Evolutionary conservation across 1,140 invertebrate species (phyloP), one percentile per base, ranked within the genome.

Genomic region (Pseudomyrmex flavicornis): DNA sequence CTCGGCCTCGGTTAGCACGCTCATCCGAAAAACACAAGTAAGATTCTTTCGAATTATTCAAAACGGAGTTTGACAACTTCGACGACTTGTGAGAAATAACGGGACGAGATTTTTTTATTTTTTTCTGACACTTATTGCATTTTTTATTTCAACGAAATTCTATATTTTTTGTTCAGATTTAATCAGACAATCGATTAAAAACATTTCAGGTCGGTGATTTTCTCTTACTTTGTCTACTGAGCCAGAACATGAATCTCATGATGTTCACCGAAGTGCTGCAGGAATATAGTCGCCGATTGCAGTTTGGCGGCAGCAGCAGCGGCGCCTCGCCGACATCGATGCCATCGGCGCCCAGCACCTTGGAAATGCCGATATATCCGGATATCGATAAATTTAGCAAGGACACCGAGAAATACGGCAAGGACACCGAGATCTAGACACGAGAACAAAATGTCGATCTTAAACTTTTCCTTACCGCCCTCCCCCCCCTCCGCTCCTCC

Each of bases 311-410:
- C 65, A 96, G 96, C 66, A 96, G 96, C 91, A 95, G 96, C 82
- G 95, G 95, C 48, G 92, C 96, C n/a, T 97, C 97, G 13, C 97
- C 97, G 0, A 96, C 97, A 1, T 97, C 97, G 7, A 91, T 96
- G 46, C 97, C 97, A 1, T 97, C 97, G 1, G 97, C 97, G 5
- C 97, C 97, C 0, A 97, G 97, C 82, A 97, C 97, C 5, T 92
- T 98, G 59, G 97, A 98, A 94, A 97, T 98, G 96, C 97, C 97
- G 1, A 97, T 97, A 74, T 98, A 98, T 92, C 97, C 97, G 17
- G 95, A 97, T 91, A 96, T 97, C 84, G 95, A 97, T 87, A 96
- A 96, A 91, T 97, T 95, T 92, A 95, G 96, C 86, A 97, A 97
- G 93, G 97, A 35, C 5, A 96, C 97, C 84, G 95, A 97, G 88